Base-by-base conservation (phyloP, 2,113 vertebrate species). In the Rhynchopsitta pachyrhyncha region DNA sequence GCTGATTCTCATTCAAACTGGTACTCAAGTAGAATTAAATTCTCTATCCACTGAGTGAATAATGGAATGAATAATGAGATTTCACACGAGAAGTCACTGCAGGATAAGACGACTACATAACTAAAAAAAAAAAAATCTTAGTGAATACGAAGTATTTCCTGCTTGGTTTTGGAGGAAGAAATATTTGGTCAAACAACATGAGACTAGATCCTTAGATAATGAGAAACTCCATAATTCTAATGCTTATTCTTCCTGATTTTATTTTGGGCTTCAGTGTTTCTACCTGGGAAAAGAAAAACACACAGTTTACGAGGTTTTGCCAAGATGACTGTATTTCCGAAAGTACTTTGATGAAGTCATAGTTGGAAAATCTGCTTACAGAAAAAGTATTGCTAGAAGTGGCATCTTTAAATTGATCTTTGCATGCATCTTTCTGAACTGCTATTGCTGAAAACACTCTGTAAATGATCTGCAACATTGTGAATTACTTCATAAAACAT, bases 21-120 rank as follows among this genome's bases (percentile, higher is more conserved):
- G 86, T 93, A 17, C 91, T 92, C 77, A 42, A 91, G 77, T 20
- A 95, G 88, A 93, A 91, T 89, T 86, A 91, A 96, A 86, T 83
- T 93, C 83, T 86, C 39, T 95, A 88, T 68, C 80, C 69, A 75
- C 4, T 25, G 77, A 84, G 55, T 53, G 88, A 89, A 83, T 64
- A 93, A 86, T n/a, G 42, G 66, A 95, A 83, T 59, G 50, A 95
- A 88, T 77, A 86, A 83, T 84, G 69, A 86, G 83, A 83, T 89
- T 93, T 93, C 73, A 92, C 80, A 86, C 1, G 1, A 76, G 89
- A 84, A 88, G 73, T 79, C 83, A 64, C 70, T 64, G 71, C 66
- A 57, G 42, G 69, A 84, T 71, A 84, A 90, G 88, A 66, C 71
- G 47, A 41, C 73, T 44, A 47, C 4, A 8, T 60, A 75, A 86